phyloP scores from a whole-genome alignment of 2,888 invertebrate genomes.

The Tipula confusa region DNA sequence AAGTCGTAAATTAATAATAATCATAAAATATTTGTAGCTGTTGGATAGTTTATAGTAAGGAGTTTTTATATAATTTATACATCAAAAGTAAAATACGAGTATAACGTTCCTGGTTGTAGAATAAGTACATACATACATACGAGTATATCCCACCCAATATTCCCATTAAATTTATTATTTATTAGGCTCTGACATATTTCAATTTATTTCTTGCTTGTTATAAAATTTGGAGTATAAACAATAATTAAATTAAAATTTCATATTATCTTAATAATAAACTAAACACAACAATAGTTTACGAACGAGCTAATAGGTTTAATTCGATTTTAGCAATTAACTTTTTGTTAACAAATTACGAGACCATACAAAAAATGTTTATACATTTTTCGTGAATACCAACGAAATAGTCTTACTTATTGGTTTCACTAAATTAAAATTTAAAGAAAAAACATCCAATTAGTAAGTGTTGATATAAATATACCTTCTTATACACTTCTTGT shows the following conservation, averaged over 20 bases:
- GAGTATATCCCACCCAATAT: not conserved
- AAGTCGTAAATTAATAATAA: too few relatives aligned
- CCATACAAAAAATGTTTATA: too few relatives aligned
- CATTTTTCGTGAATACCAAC: too few relatives aligned
- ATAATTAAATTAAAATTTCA: too few relatives aligned
- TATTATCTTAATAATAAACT: not conserved
- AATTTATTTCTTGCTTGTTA: not conserved
- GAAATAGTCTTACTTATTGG: not conserved
- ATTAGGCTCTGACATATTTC: not conserved
- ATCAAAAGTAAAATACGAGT: not conserved
- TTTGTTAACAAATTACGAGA: too few relatives aligned
- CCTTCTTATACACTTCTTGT: not conserved
- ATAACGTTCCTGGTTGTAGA: not conserved
- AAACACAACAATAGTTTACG: not conserved
- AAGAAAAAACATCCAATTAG: not conserved
- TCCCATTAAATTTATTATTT: not conserved
- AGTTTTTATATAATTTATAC: not conserved
- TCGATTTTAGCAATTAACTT: too few relatives aligned
- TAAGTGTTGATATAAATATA: constrained; percentile 20
- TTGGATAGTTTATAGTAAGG: too few relatives aligned
- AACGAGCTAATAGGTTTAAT: too few relatives aligned
- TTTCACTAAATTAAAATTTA: not conserved
- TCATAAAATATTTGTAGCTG: too few relatives aligned
- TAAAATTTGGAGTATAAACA: not conserved
- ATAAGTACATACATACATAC: not conserved